Evolutionary conservation across 2,113 vertebrate genomes (phyloP).

Genomic region (Toxotes jaculatrix): DNA sequence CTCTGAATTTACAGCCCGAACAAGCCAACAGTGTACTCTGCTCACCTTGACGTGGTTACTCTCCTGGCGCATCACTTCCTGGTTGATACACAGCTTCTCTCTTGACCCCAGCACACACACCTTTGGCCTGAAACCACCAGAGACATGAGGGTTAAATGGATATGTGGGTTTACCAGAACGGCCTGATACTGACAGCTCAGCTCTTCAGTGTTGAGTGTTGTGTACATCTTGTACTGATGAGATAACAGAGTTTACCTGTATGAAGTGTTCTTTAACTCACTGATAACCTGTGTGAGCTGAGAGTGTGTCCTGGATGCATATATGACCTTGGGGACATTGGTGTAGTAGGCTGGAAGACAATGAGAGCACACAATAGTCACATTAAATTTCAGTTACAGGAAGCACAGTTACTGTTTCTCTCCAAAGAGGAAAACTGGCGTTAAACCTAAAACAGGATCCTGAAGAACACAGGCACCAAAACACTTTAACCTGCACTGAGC

Average conservation of each 20-base stretch:
- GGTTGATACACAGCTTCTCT: constrained; percentile 95
- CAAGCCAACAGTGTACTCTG: fast-evolving
- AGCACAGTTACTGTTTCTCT: too few species aligned
- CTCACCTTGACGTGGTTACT: constrained; percentile 91
- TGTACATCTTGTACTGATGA: neutral
- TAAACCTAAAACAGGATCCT: too few species aligned
- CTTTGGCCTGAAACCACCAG: constrained; percentile 87
- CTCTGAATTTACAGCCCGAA: neutral
- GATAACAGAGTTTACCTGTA: constrained; percentile 86
- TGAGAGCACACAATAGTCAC: neutral
- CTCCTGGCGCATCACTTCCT: constrained; percentile 92
- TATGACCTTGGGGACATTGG: constrained; percentile 94
- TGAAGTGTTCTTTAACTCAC: constrained; percentile 91
- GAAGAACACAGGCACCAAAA: too few species aligned
- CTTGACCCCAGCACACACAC: constrained; percentile 95
- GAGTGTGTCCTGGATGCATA: constrained; percentile 98
- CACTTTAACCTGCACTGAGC: too few species aligned
- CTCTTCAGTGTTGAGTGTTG: neutral
- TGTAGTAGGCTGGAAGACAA: constrained; percentile 86
- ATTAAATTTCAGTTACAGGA: neutral
- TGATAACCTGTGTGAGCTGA: constrained; percentile 93
- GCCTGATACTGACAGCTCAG: neutral
- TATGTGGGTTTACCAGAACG: neutral
- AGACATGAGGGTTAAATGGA: neutral
- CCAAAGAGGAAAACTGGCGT: neutral